These are phyloP conservation scores for Cladopsammia gracilis DNA, from an alignment of 64 coral and sea anemone species.

Conservation along the genomic window DNA sequence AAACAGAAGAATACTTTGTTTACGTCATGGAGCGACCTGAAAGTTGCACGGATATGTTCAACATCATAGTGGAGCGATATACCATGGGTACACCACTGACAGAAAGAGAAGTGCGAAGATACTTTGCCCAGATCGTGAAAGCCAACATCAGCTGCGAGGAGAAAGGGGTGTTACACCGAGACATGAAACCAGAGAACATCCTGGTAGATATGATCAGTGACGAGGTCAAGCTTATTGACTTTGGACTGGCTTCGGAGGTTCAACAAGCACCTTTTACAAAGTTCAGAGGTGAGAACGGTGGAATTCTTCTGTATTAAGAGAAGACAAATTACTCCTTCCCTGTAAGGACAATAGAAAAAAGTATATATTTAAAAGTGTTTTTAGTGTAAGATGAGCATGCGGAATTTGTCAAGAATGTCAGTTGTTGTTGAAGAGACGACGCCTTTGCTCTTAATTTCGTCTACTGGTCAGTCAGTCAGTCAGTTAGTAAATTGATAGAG, in stretches of 20 bases:
- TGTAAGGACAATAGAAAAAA: no score
- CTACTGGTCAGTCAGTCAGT: no score
- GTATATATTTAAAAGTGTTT: no score
- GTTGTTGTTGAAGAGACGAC: no score
- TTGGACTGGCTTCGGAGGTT: conserved; percentile 8
- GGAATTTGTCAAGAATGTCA: no score
- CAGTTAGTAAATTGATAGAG: no score
- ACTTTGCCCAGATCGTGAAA: background rate
- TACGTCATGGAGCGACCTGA: conserved; percentile 29
- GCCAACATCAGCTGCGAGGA: conserved; percentile 23
- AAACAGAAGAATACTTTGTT: background rate
- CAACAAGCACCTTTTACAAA: background rate
- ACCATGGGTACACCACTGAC: background rate
- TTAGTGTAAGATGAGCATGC: no score
- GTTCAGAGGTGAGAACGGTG: conserved; percentile 13
- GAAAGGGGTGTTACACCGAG: conserved; percentile 1
- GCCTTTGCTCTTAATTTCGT: no score
- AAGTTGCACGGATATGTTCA: background rate
- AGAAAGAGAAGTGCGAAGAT: conserved; percentile 3
- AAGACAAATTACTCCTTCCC: no score
- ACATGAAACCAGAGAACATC: conserved; percentile 29
- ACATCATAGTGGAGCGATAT: background rate
- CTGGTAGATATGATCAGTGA: background rate
- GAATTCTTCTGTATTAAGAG: background rate
- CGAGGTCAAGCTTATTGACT: conserved; percentile 21